phyloP scores from a whole-genome alignment of 2,888 invertebrate genomes.

The Nemapogon koenigi region DNA sequence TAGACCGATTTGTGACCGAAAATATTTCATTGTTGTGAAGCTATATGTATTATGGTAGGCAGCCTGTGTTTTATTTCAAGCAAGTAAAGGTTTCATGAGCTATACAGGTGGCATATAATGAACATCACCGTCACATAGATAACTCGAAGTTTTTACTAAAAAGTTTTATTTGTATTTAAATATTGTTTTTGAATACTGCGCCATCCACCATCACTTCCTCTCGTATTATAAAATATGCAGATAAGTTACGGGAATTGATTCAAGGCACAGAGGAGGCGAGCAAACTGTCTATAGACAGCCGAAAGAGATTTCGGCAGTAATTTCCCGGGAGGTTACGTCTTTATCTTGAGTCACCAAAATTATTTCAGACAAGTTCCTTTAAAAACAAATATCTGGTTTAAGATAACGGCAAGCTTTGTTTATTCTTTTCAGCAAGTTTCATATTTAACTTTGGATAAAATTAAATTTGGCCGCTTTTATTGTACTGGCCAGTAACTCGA shows the following conservation, averaged over 20 bases:
- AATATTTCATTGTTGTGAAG: too few relatives aligned
- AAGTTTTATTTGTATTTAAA: too few relatives aligned
- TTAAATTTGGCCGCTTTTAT: too few relatives aligned
- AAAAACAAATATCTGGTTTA: conserved; percentile 7
- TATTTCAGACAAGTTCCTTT: conserved; percentile 25
- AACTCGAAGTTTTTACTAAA: too few relatives aligned
- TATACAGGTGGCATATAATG: too few relatives aligned
- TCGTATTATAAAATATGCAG: conserved; percentile 61
- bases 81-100: too few relatives aligned
- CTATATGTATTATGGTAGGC: too few relatives aligned
- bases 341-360: conserved; percentile 50
- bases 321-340: conserved; percentile 54
- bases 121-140: too few relatives aligned
- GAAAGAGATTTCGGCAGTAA: conserved; percentile 53
- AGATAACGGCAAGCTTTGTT: conserved; percentile 7
- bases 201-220: conserved; percentile 44
- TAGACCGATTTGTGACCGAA: too few relatives aligned
- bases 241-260: conserved; percentile 63
- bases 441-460: conserved; percentile 5
- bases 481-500: too few relatives aligned
- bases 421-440: conserved; percentile 2
- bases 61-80: too few relatives aligned
- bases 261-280: conserved; percentile 51
- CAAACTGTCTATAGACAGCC: conserved; percentile 47
- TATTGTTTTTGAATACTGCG: conserved; percentile 34